Base-by-base conservation (phyloP, 37 sponge, comb jelly and placozoan genomes). In the Bolinopsis microptera region DNA sequence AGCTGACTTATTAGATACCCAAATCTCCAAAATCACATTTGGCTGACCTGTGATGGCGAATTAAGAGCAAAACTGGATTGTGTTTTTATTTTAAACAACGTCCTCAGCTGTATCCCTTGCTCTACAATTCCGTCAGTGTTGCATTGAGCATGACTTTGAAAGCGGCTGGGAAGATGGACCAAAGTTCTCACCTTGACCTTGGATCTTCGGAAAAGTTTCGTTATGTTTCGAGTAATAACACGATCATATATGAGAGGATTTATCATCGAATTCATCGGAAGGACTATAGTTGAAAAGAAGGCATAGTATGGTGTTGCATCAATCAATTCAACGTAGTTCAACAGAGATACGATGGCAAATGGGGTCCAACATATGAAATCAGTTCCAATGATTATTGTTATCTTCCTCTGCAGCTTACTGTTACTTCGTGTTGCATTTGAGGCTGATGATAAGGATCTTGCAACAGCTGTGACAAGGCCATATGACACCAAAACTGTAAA, bases 351-450 rank as follows among this genome's bases (percentile, higher is more conserved):
- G 75, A 21, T 72, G 5, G 75, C 75, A 21, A 72, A 72, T 3
- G 75, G 75, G 5, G 75, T 72, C 75, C 75, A 72, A 72, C 75
- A 72, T 8, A 28, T 72, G 75, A 72, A 72, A 21, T 72, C 75
- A 72, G 75, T 72, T 24, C 2, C 75, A 30, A 72, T 72, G 13
- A 72, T 72, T 8, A 72, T 72, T 3, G 31, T 72, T 3, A 72
- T 72, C 26, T 72, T 72, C 18, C 75, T 72, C 26, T 72, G 75
- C 3, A 72, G 31, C 26, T 72, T 72, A 28, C 31, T 28, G 31
- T 28, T 72, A 28, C 31, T 72, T n/a, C 75, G 5, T n/a, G 31
- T n/a, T 24, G 75, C 26, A 28, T 72, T 72, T 3, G 75, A 30
- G 3, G 31, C 75, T 24, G 75, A n/a, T 2, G 31, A n/a, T 30